phyloP scores from a whole-genome alignment of 2,113 vertebrate genomes.

The Mohoua ochrocephala region DNA sequence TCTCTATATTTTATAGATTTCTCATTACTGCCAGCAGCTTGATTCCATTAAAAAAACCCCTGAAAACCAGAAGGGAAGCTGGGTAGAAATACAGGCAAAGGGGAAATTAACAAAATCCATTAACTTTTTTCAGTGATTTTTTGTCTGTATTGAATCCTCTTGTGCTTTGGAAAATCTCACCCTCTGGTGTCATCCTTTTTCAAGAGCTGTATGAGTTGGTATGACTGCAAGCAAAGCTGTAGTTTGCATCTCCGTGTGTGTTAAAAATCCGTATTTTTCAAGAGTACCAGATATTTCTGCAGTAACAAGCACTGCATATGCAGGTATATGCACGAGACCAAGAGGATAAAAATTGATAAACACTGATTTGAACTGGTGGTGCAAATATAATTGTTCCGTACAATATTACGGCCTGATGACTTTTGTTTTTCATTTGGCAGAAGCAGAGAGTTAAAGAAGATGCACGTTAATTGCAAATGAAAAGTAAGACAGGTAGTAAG shows the following conservation, averaged over 20 bases:
- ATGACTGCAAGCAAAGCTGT: neutral
- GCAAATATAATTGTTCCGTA: neutral
- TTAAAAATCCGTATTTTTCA: neutral
- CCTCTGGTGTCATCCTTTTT: neutral
- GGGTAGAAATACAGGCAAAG: neutral
- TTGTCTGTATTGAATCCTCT: neutral
- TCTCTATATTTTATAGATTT: neutral
- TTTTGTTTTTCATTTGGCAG: neutral
- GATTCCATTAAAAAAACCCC: neutral
- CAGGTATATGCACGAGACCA: neutral
- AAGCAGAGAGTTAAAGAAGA: neutral
- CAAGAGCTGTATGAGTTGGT: neutral
- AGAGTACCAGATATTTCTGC: neutral
- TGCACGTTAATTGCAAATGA: neutral
- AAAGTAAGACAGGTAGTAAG: neutral
- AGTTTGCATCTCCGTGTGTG: neutral
- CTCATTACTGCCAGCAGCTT: neutral
- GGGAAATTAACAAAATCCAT: slow-evolving; percentile 33
- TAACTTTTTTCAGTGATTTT: neutral
- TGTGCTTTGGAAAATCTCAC: neutral
- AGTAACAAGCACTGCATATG: neutral
- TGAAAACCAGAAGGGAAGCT: neutral
- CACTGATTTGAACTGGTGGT: neutral
- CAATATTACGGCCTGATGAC: neutral
- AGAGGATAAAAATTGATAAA: neutral